phyloP scores from a whole-genome alignment of 2,797 vertebrate species.

The Xerus rutilus region DNA sequence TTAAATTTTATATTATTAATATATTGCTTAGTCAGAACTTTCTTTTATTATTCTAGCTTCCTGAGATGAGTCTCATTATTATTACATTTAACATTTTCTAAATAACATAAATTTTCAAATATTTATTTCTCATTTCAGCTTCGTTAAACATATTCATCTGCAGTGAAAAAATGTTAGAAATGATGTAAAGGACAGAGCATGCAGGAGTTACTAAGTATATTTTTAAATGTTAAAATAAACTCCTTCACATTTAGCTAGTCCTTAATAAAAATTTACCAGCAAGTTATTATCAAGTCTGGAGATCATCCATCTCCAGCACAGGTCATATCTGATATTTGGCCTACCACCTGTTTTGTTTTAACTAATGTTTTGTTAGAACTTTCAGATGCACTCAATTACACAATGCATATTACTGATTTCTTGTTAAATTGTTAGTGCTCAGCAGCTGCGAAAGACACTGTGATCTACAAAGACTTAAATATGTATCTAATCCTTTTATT shows the following conservation, averaged over 20 bases:
- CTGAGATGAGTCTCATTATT: neutral
- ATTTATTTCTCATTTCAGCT: neutral
- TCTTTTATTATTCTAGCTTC: neutral
- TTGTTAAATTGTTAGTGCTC: neutral
- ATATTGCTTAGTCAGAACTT: neutral
- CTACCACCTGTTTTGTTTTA: neutral
- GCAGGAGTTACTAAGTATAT: neutral
- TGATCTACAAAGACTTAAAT: neutral
- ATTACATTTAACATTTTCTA: neutral
- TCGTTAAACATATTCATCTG: neutral
- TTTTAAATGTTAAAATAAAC: neutral
- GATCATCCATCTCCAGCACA: neutral
- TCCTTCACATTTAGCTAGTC: neutral
- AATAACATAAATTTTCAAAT: neutral
- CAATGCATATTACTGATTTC: neutral
- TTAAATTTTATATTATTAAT: neutral
- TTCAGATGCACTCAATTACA: neutral
- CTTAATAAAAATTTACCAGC: neutral
- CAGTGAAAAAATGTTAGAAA: neutral
- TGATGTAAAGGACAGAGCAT: neutral
- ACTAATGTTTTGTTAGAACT: neutral
- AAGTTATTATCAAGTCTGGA: neutral
- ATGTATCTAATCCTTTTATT: neutral
- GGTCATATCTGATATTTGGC: neutral
- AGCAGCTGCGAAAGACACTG: neutral